A percentile compares a stretch with the other conserved stretches of the same genome.
Evolutionary conservation across 2,888 invertebrate genomes (phyloP).

Genomic region (Lasioglossum oenotherae): DNA sequence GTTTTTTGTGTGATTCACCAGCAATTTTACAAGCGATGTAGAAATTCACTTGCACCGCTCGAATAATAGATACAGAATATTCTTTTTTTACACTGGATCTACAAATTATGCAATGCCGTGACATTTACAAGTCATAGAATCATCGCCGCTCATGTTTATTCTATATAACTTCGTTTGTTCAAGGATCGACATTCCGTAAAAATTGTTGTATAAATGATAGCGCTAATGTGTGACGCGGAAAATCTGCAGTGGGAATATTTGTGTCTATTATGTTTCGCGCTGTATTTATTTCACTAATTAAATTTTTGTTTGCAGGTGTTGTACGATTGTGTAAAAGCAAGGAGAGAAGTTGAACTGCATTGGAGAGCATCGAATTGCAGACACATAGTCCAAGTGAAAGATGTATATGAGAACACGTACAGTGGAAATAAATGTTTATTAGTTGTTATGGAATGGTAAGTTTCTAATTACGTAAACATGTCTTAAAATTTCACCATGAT

Average conservation of each 20-base stretch:
- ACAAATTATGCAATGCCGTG: not conserved
- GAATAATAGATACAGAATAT: not conserved
- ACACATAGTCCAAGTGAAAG: conserved; percentile 96
- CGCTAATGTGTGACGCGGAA: not conserved
- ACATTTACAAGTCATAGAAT: conserved; percentile 12
- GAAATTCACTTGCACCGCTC: not conserved
- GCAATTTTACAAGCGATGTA: conserved; percentile 19
- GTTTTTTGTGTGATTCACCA: conserved; percentile 51
- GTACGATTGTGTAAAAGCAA: conserved; percentile 95
- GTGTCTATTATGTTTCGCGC: not conserved
- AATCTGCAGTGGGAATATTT: not conserved
- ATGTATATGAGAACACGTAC: conserved; percentile 99
- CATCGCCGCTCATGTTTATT: conserved; percentile 32
- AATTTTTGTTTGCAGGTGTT: conserved; percentile 87
- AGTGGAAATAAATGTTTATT: conserved; percentile 95
- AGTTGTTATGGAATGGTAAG: conserved; percentile 99
- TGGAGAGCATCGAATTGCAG: conserved; percentile 96
- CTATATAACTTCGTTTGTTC: conserved; percentile 30
- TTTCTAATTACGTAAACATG: not conserved
- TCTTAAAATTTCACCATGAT: not conserved
- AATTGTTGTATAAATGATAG: conserved; percentile 6
- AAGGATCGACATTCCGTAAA: conserved; percentile 1
- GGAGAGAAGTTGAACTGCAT: conserved; percentile 97
- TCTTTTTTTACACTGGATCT: not conserved
- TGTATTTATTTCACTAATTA: not conserved